phyloP scores from a whole-genome alignment of 2,888 invertebrate genomes.

The Agrypnus murinus region DNA sequence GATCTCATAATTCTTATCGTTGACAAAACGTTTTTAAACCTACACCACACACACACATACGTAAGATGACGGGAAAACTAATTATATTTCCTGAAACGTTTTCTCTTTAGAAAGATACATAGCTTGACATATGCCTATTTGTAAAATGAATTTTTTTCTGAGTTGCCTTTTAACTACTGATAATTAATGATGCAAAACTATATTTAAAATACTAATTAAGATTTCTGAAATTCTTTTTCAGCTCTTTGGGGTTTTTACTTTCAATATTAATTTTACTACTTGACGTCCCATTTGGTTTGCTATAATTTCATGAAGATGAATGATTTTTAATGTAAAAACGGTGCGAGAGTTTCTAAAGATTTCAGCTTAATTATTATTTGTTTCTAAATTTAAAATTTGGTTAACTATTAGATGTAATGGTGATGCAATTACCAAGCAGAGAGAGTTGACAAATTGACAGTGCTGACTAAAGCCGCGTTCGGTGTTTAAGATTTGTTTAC shows the following conservation, averaged over 20 bases:
- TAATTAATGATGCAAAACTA: slow-evolving; percentile 57
- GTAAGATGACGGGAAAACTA: slow-evolving; percentile 51
- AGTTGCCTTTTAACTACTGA: slow-evolving; percentile 52
- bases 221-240: slow-evolving; percentile 54
- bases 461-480: too few relatives aligned
- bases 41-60: slow-evolving; percentile 52
- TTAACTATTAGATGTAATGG: too few relatives aligned
- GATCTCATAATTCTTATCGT: slow-evolving; percentile 51
- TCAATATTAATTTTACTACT: slow-evolving; percentile 42
- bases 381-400: too few relatives aligned
- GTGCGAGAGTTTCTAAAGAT: too few relatives aligned
- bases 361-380: too few relatives aligned
- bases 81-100: slow-evolving; percentile 53
- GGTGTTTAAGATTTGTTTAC: too few relatives aligned
- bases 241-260: slow-evolving; percentile 36
- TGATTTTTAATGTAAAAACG: too few relatives aligned
- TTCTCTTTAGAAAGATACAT: slow-evolving; percentile 43
- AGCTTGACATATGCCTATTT: slow-evolving; percentile 53
- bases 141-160: slow-evolving; percentile 51
- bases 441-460: too few relatives aligned
- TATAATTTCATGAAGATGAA: too few relatives aligned
- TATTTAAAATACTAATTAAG: slow-evolving; percentile 57
- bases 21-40: slow-evolving; percentile 52
- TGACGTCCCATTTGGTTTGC: slow-evolving; percentile 43
- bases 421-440: too few relatives aligned